phyloP scores from a whole-genome alignment of 1,140 invertebrate genomes.

The Eumaeus atala region DNA sequence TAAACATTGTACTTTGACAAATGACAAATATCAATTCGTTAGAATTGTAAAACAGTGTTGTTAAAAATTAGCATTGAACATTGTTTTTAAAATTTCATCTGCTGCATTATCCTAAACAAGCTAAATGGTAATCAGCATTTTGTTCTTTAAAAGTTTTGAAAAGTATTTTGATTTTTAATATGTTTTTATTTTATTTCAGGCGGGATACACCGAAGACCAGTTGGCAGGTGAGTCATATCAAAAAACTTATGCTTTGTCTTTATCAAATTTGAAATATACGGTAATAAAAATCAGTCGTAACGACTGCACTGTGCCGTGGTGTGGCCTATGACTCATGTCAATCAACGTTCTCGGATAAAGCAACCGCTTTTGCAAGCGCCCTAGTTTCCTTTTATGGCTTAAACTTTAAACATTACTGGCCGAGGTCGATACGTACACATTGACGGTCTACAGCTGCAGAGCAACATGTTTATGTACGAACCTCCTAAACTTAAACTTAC shows the following conservation, averaged over 20 bases:
- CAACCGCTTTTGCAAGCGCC: constrained; percentile 61
- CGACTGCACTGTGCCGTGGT: constrained; percentile 7
- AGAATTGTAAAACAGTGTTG: neutral
- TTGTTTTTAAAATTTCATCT: too few relatives aligned
- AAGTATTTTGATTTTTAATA: constrained; percentile 3
- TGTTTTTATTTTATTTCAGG: constrained; percentile 76
- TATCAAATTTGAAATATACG: neutral
- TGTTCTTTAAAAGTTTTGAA: constrained; percentile 9
- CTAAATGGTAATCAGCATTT: neutral
- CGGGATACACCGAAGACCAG: constrained; percentile 91
- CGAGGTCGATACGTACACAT: constrained; percentile 37
- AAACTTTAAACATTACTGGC: constrained; percentile 64
- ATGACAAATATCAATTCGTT: neutral
- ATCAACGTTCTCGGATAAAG: constrained; percentile 60
- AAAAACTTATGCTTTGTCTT: constrained; percentile 4
- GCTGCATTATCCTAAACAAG: too few relatives aligned
- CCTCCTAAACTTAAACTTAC: constrained; percentile 73
- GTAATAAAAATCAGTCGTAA: constrained; percentile 7
- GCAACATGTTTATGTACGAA: constrained; percentile 76
- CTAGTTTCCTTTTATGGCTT: constrained; percentile 73
- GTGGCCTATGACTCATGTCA: constrained; percentile 60
- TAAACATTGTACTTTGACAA: neutral
- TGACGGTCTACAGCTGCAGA: constrained; percentile 24
- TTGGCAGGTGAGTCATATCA: constrained; percentile 85
- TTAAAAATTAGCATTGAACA: too few relatives aligned